These are phyloP conservation scores for Dinocampus coccinellae DNA, from an alignment of 2,888 invertebrate species.

Conservation along the genomic window DNA sequence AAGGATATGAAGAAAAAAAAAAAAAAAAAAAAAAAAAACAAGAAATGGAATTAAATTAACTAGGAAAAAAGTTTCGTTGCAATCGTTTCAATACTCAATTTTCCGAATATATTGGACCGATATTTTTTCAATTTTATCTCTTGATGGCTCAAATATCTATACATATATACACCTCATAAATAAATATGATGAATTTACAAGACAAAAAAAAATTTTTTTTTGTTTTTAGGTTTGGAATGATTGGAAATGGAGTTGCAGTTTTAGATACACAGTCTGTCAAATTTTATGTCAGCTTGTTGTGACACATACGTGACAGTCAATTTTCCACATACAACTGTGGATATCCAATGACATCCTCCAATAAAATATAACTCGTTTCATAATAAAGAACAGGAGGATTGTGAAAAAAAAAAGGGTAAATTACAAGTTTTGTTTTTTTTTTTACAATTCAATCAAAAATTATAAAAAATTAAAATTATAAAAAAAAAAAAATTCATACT, in stretches of 20 bases:
- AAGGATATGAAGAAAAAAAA: not conserved
- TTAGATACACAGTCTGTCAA: not conserved
- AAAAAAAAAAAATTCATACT: no score
- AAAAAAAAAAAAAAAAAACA: not conserved
- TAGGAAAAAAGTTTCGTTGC: not conserved
- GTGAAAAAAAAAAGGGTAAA: not conserved
- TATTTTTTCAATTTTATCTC: not conserved
- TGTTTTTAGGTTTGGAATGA: not conserved
- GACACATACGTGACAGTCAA: slow-evolving; percentile 3
- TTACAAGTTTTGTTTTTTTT: no score
- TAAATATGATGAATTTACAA: no score
- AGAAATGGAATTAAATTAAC: not conserved
- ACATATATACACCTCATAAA: not conserved
- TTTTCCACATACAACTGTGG: slow-evolving; percentile 1
- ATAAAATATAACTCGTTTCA: not conserved
- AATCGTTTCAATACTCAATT: not conserved
- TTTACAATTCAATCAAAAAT: no score
- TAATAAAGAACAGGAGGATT: not conserved
- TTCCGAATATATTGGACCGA: not conserved
- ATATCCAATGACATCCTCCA: not conserved
- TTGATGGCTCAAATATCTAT: not conserved
- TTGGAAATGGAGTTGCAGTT: not conserved
- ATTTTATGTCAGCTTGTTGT: not conserved
- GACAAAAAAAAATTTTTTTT: not conserved
- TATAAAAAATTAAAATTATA: no score